These are phyloP conservation scores for Atta cephalotes DNA, from an alignment of 1,140 invertebrate species.

Conservation along the genomic window DNA sequence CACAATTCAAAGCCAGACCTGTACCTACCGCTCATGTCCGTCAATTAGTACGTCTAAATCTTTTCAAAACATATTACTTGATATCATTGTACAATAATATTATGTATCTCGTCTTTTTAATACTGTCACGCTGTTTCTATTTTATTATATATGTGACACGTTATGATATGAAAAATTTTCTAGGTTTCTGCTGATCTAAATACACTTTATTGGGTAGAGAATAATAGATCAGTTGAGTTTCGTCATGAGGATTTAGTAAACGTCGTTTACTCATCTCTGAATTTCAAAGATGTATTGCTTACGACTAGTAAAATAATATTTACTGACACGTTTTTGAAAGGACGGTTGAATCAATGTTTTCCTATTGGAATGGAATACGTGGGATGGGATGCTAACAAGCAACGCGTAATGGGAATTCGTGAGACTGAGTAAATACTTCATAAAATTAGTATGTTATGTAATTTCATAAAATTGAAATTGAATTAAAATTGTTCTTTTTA, in stretches of 20 bases:
- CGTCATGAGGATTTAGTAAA: conserved; percentile 84
- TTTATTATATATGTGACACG: not conserved
- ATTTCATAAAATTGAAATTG: not conserved
- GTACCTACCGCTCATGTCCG: no score
- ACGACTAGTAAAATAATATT: conserved; percentile 89
- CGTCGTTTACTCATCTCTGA: conserved; percentile 88
- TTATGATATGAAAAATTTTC: not conserved
- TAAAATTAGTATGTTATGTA: not conserved
- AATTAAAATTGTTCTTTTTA: conserved; percentile 1
- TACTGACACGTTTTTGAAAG: conserved; percentile 86
- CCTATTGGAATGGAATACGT: conserved; percentile 16
- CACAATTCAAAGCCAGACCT: no score
- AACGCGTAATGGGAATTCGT: conserved; percentile 25
- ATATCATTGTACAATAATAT: no score
- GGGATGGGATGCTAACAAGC: not conserved
- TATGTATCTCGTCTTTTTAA: no score
- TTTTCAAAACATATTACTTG: no score
- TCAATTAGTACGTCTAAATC: no score
- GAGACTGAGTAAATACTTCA: not conserved
- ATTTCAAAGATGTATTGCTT: conserved; percentile 88
- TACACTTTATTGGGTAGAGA: conserved; percentile 93
- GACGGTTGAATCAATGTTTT: conserved; percentile 80
- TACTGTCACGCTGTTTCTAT: no score
- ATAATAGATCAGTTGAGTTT: conserved; percentile 82
- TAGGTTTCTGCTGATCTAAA: conserved; percentile 93